phyloP scores from a whole-genome alignment of 2,797 vertebrate genomes.

The Scomberomorus guttatus region DNA sequence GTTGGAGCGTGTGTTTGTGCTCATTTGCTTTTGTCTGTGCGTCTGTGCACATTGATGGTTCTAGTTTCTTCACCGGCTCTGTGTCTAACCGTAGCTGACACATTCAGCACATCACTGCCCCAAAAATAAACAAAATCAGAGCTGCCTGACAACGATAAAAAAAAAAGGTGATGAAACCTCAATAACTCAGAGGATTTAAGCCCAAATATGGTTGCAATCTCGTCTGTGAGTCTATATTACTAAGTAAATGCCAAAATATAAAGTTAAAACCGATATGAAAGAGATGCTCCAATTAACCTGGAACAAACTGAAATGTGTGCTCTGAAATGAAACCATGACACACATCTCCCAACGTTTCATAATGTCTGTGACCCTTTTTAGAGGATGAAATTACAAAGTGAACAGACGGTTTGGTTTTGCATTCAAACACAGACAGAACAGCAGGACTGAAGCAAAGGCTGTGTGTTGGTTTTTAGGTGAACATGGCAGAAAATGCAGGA shows the following conservation, averaged over 20 bases:
- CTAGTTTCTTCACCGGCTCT: constrained; percentile 29
- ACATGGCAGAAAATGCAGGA: background rate
- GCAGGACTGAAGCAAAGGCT: background rate
- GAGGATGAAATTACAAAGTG: constrained; percentile 47
- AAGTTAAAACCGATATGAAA: constrained; percentile 15
- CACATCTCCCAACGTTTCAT: constrained; percentile 41
- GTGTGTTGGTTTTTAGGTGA: background rate
- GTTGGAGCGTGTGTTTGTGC: constrained; percentile 6
- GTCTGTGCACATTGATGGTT: constrained; percentile 17
- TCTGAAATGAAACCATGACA: constrained; percentile 37
- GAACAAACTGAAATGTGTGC: constrained; percentile 30
- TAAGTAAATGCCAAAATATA: constrained; percentile 10
- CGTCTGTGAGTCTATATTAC: background rate
- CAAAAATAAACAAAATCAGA: constrained; percentile 63
- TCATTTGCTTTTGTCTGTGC: constrained; percentile 14
- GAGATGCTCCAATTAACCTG: constrained; percentile 38
- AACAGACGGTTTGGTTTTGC: constrained; percentile 23
- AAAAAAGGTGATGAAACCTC: constrained; percentile 43
- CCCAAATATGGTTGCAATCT: constrained; percentile 28
- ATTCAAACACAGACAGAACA: constrained; percentile 4
- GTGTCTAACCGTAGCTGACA: constrained; percentile 67
- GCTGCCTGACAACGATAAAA: constrained; percentile 48
- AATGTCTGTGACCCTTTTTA: constrained; percentile 61
- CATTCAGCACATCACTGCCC: constrained; percentile 62
- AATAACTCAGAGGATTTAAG: constrained; percentile 21